Base-by-base conservation (phyloP, 2,113 vertebrate species). In the Chitala chitala region DNA sequence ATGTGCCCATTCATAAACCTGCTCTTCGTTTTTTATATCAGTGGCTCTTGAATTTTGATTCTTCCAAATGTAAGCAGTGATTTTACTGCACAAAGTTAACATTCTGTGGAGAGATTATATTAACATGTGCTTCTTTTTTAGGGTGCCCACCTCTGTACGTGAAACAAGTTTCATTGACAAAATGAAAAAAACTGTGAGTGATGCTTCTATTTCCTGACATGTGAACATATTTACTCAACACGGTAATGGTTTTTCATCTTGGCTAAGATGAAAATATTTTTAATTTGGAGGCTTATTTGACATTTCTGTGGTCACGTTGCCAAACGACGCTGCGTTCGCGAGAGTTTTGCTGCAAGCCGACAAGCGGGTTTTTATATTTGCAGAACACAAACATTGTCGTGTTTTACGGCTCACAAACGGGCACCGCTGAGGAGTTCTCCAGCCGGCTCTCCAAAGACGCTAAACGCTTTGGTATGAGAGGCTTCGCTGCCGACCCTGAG, bases 401-500 rank as follows among this genome's bases (percentile, higher is more conserved):
- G 44, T 94, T 95, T 81, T 95, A 94, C 0, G 94, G 94, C 2
- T 95, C 94, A 59, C 94, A 94, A 80, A 94, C 94, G 0, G 94
- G 94, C 38, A 95, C 93, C 0, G 94, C 88, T 0, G 93, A 94
- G 82, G 94, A 94, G 68, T 94, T 95, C 79, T 87, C 92, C 78
- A 93, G 91, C 78, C 89, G 92, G 3, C 83, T 95, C 2, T 83
- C 93, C 72, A 94, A 94, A 78, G 93, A 95, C 0, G 91, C 94
- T 54, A 92, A 92, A 69, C 92, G 92, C 66, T 95, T 94, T 0
- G 92, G 93, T 9, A 91, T 95, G 78, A 86, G 90, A 72, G 92
- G 92, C 76, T 92, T 95, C 92, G 83, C 88, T 0, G 92, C 93
- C 0, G 93, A 94, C 79, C 94, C 92, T 0, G 92, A 95, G 82